A percentile compares a stretch with the other conserved stretches of the same genome.
Evolutionary conservation across 1,140 invertebrate genomes (phyloP).

Genomic region (Ruditapes philippinarum): DNA sequence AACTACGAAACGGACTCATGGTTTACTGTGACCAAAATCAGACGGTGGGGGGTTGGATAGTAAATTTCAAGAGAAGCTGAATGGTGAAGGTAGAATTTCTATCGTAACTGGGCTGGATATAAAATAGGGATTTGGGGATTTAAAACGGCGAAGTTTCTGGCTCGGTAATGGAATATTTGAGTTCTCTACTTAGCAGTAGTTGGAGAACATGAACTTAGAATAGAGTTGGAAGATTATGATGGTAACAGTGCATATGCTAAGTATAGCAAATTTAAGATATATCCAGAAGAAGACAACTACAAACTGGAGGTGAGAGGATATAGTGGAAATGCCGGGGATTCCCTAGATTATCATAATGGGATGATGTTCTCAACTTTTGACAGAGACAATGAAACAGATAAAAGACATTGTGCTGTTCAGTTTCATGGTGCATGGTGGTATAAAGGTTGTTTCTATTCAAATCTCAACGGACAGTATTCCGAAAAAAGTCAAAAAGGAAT

Average conservation of each 20-base stretch:
- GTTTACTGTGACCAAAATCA: conserved; percentile 39
- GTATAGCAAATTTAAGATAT: conserved; percentile 49
- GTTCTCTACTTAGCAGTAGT: conserved; percentile 6
- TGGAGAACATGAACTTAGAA: conserved; percentile 34
- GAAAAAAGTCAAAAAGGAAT: no score
- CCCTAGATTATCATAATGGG: conserved; percentile 15
- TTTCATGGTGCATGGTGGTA: no score
- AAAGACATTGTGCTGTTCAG: no score
- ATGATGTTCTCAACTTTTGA: conserved; percentile 40
- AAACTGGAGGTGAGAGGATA: conserved; percentile 29
- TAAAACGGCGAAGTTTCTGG: conserved; percentile 88
- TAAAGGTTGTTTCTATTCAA: no score
- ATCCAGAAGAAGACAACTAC: neutral
- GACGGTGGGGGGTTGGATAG: conserved; percentile 35
- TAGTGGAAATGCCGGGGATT: conserved; percentile 32
- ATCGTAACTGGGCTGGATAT: conserved; percentile 95
- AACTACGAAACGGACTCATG: neutral
- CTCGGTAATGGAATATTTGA: conserved; percentile 67
- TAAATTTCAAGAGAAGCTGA: conserved; percentile 91
- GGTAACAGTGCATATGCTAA: conserved; percentile 2
- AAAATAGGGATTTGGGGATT: conserved; percentile 88
- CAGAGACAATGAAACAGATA: conserved; percentile 41
- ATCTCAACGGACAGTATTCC: no score
- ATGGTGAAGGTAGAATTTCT: conserved; percentile 94
- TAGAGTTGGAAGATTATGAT: conserved; percentile 61